A percentile compares a stretch with the other conserved stretches of the same genome.
Evolutionary conservation across 2,797 vertebrate species (phyloP).

Genomic region (Garrulus glandarius): DNA sequence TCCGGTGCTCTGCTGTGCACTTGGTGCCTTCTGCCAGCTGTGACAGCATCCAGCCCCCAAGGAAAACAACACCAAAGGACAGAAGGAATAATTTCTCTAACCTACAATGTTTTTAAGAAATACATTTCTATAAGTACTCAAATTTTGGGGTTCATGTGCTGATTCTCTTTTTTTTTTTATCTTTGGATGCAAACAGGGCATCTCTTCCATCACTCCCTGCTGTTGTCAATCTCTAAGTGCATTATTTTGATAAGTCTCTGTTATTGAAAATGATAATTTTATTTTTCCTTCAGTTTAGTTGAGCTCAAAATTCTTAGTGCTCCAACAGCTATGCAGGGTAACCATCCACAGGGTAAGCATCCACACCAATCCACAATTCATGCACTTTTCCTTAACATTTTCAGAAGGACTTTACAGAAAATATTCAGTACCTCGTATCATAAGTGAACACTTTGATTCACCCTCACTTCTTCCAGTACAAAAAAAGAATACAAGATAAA

Average conservation of each 20-base stretch:
- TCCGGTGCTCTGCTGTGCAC: not conserved
- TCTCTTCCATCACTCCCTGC: not conserved
- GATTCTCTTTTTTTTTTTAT: not conserved
- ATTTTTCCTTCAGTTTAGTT: not conserved
- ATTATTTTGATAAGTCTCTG: not conserved
- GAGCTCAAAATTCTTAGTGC: not conserved
- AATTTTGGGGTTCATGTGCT: not conserved
- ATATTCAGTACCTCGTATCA: not conserved
- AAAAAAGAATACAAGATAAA: not conserved
- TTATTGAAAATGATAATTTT: not conserved
- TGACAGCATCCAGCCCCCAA: not conserved
- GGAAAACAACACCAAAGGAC: not conserved
- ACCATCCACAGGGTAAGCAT: not conserved
- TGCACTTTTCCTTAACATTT: not conserved
- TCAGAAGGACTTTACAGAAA: not conserved
- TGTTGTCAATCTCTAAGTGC: fast-evolving
- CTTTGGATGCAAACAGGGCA: not conserved
- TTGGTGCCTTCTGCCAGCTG: not conserved
- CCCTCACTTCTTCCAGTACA: not conserved
- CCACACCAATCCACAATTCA: not conserved
- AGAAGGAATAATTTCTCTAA: not conserved
- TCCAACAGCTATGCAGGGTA: not conserved
- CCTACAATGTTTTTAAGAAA: not conserved
- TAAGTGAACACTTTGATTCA: not conserved
- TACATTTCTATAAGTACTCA: not conserved